Evolutionary conservation across 2,113 vertebrate species (phyloP), one percentile per base, ranked within the genome.

Genomic region (Sceloporus tristichus): DNA sequence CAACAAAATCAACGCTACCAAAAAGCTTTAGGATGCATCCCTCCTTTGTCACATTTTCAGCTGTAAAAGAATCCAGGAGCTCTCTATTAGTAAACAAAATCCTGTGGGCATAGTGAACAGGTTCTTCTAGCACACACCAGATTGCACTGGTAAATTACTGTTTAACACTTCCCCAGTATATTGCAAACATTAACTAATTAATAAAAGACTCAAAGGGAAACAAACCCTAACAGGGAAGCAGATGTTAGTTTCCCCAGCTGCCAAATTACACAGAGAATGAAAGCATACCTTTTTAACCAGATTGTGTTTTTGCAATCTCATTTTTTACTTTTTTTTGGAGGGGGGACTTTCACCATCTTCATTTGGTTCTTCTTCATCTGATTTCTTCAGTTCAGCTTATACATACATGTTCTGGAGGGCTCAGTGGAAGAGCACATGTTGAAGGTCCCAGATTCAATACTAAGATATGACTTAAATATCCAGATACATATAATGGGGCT

Each of bases 111-210:
- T 48, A 75, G 81, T 85, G 90, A 92, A 91, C 92, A 91, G 90
- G 87, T 88, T 90, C 68, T 90, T 92, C 70, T 86, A 94, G 73
- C 71, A 94, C 92, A 88, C 66, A 92, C 5, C 59, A 95, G 91
- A 93, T 95, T 93, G 71, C 94, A 94, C 94, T 79, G 93, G 88
- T 92, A 89, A 93, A 86, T 90, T 92, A 87, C 90, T 91, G 3
- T 5, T 88, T 92, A 92, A 91, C 90, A 90, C 71, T 80, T 88
- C 53, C 83, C 88, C 6, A 80, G 82, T 84, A 65, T 75, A 92
- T 90, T 90, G 59, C 87, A 92, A 85, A 73, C 79, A 95, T 95
- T 92, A 92, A 85, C 70, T 91, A 90, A 95, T 92, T 90, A 94
- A 92, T 93, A 80, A 93, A 93, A 83, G 82, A 65, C 48, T 92